These are phyloP conservation scores for Oligia latruncula DNA, from an alignment of 2,888 invertebrate species.

Conservation along the genomic window DNA sequence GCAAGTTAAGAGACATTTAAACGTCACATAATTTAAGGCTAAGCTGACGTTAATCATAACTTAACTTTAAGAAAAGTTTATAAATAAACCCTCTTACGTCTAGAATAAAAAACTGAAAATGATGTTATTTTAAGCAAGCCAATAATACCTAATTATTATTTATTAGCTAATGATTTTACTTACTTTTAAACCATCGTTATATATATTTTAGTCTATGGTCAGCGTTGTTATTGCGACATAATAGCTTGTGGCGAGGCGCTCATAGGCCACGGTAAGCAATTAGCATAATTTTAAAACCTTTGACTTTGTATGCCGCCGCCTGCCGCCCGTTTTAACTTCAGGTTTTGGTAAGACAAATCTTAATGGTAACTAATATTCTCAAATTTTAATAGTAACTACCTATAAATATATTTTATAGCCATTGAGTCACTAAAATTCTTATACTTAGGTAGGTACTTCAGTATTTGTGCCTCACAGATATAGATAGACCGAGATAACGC, in stretches of 20 bases:
- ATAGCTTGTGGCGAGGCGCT: constrained; percentile 82
- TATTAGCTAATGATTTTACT: background rate
- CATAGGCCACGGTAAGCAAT: constrained; percentile 88
- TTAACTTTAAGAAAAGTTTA: background rate
- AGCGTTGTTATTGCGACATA: constrained; percentile 74
- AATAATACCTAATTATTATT: background rate
- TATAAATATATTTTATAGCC: too few relatives aligned
- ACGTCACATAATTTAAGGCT: background rate
- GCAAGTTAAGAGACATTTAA: background rate
- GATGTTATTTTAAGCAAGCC: background rate
- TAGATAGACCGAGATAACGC: too few relatives aligned
- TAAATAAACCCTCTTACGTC: background rate
- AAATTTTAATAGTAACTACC: background rate
- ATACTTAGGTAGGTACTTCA: too few relatives aligned
- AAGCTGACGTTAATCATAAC: background rate
- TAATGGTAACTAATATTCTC: background rate
- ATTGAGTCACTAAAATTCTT: too few relatives aligned
- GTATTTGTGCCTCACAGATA: too few relatives aligned
- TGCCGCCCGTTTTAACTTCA: constrained; percentile 44
- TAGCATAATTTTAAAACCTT: constrained; percentile 83
- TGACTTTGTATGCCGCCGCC: constrained; percentile 78
- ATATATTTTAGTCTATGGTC: constrained; percentile 72
- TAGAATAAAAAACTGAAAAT: background rate
- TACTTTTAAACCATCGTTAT: constrained; percentile 34
- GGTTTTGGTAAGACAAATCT: background rate